phyloP scores from a whole-genome alignment of 2,797 vertebrate species.

The Pristis pectinata region DNA sequence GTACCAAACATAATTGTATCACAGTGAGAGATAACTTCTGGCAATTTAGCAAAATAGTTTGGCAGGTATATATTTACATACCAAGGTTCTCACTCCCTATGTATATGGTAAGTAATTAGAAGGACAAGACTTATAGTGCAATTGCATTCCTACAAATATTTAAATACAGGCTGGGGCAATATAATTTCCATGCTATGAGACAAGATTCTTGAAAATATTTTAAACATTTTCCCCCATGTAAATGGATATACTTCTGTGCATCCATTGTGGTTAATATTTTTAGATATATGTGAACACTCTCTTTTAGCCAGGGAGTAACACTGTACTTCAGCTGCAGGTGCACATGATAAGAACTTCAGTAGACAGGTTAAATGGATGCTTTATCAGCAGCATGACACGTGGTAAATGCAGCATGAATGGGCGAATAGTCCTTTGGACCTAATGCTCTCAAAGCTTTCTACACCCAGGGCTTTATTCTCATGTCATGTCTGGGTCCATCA shows the following conservation, averaged over 20 bases:
- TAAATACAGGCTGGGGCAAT: conserved; percentile 13
- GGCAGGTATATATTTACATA: conserved; percentile 4
- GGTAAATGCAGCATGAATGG: not conserved
- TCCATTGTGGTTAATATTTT: not conserved
- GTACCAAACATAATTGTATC: not conserved
- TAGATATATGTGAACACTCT: not conserved
- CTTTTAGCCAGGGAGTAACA: not conserved
- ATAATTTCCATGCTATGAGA: not conserved
- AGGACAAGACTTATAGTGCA: not conserved
- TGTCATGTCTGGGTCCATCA: not conserved
- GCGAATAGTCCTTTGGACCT: not conserved
- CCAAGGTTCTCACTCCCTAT: not conserved
- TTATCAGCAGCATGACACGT: not conserved
- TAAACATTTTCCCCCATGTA: not conserved
- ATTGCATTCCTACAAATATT: conserved; percentile 23
- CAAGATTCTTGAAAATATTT: not conserved
- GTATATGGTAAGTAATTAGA: not conserved
- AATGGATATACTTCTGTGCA: not conserved
- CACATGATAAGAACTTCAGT: not conserved
- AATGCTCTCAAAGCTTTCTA: not conserved
- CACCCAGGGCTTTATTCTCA: not conserved
- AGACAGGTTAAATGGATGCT: not conserved
- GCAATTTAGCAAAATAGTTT: conserved; percentile 12
- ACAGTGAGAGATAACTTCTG: conserved; percentile 9
- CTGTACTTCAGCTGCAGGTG: not conserved